phyloP scores from a whole-genome alignment of 2,888 invertebrate species.

The Theodoxus fluviatilis region DNA sequence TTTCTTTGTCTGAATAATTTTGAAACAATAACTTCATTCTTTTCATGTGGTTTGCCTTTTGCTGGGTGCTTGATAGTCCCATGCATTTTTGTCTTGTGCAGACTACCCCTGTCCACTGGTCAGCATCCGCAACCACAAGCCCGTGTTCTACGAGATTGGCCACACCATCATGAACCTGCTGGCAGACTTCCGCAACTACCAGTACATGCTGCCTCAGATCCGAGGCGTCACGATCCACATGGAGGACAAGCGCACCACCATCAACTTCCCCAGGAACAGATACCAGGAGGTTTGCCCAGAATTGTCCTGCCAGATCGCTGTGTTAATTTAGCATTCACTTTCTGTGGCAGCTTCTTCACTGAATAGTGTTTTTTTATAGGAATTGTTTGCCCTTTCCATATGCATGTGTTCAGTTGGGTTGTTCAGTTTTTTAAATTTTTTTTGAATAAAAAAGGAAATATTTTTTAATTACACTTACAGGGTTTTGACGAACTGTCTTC shows the following conservation, averaged over 20 bases:
- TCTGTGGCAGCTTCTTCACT: no score
- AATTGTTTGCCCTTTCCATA: no score
- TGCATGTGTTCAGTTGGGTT: no score
- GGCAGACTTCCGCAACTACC: constrained; percentile 84
- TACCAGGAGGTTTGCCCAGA: constrained; percentile 68
- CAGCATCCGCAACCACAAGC: constrained; percentile 78
- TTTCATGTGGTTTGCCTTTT: background rate
- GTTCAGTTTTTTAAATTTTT: no score
- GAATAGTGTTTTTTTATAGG: no score
- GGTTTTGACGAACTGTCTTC: background rate
- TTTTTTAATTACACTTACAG: background rate
- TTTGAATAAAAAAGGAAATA: no score
- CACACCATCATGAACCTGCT: constrained; percentile 87
- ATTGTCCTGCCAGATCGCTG: no score
- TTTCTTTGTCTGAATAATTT: background rate
- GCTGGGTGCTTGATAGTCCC: background rate
- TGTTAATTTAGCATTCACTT: no score
- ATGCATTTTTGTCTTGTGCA: no score
- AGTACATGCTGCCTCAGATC: constrained; percentile 80
- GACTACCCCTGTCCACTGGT: constrained; percentile 85
- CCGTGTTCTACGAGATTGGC: constrained; percentile 84
- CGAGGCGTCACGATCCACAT: constrained; percentile 81
- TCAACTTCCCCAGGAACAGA: constrained; percentile 79
- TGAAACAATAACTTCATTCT: background rate
- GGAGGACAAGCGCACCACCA: constrained; percentile 80